A percentile compares a stretch with the other conserved stretches of the same genome.
phyloP scores from a whole-genome alignment of 2,888 invertebrate species.

The Apamea anceps region DNA sequence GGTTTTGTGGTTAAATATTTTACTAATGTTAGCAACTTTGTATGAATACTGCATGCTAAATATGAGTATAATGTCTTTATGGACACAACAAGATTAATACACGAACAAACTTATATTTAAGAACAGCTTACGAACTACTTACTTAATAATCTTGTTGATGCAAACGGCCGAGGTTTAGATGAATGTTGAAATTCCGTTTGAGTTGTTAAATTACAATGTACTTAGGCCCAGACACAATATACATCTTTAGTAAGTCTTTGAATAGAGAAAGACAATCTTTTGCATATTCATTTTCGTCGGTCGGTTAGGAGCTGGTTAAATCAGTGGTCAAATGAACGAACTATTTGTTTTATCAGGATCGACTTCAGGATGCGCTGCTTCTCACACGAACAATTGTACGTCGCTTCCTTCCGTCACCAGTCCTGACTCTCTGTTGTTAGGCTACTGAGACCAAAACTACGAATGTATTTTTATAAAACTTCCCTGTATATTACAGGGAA shows the following conservation, averaged over 20 bases:
- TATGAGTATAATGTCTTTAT: neutral
- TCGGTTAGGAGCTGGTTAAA: too few species aligned
- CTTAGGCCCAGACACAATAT: neutral
- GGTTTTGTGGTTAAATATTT: slow-evolving; percentile 24
- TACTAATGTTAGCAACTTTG: slow-evolving; percentile 13
- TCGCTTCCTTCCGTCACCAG: too few species aligned
- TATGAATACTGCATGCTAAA: neutral
- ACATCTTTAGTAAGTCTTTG: neutral
- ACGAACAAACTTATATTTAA: neutral
- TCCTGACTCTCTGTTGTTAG: too few species aligned
- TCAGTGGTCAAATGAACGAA: too few species aligned
- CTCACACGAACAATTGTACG: too few species aligned
- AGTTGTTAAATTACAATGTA: neutral
- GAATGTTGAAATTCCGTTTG: neutral
- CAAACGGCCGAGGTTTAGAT: neutral
- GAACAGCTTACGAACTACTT: neutral
- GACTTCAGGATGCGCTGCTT: too few species aligned
- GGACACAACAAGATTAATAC: neutral
- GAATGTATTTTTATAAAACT: too few species aligned
- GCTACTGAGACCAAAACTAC: too few species aligned
- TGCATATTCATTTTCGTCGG: neutral
- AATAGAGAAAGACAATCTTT: neutral
- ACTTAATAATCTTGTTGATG: neutral
- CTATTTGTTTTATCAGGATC: too few species aligned
- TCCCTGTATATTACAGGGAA: too few species aligned